Conservation (phyloP, 2,113 vertebrate genomes). For the Hyperoodon ampullatus region DNA sequence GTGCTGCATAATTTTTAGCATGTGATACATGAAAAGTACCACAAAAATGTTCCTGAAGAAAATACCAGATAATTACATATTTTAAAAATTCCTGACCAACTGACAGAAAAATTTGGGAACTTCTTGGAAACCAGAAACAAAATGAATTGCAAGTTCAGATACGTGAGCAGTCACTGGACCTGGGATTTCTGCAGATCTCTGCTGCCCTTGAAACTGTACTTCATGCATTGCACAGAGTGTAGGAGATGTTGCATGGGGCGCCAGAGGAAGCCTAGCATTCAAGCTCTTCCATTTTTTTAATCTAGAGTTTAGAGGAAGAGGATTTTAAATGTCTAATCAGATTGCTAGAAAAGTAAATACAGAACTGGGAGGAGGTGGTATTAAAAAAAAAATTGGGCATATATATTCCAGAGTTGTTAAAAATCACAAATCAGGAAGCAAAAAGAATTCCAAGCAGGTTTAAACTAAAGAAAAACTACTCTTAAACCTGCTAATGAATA, state of each 20-base stretch:
- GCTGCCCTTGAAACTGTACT: not conserved
- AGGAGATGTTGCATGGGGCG: not conserved
- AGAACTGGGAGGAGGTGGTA: not conserved
- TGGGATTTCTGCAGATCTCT: not conserved
- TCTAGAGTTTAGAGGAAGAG: not conserved
- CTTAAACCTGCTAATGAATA: not conserved
- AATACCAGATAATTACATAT: not conserved
- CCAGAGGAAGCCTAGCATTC: not conserved
- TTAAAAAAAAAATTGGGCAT: not conserved
- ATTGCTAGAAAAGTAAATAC: not conserved
- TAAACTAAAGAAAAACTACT: not conserved
- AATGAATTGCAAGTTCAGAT: not conserved
- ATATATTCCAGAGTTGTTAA: not conserved
- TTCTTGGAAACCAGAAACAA: not conserved
- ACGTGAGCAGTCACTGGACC: not conserved
- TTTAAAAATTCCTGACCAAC: not conserved
- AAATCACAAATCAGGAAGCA: not conserved
- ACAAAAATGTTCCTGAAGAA: not conserved
- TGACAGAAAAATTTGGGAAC: not conserved
- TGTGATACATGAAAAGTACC: not conserved
- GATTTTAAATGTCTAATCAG: not conserved
- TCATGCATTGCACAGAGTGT: not conserved
- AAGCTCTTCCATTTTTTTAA: not conserved
- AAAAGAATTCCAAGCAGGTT: not conserved
- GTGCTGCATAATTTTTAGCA: not conserved